phyloP scores from a whole-genome alignment of 2,797 vertebrate genomes.

The Orestias chungarensis region DNA sequence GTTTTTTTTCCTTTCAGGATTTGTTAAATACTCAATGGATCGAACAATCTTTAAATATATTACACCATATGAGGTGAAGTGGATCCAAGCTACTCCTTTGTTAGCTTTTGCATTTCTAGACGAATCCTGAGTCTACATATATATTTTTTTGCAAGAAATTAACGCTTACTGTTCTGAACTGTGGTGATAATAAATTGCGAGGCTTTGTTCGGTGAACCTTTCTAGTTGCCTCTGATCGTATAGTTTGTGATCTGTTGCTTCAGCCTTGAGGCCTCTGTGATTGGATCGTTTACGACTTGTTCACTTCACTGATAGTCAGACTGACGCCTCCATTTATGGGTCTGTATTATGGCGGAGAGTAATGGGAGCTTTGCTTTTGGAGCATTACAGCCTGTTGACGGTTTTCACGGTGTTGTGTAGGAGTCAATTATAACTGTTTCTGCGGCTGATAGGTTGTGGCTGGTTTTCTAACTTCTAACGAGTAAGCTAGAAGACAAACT shows the following conservation, averaged over 20 bases:
- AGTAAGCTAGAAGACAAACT: conserved; percentile 4
- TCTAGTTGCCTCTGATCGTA: conserved; percentile 21
- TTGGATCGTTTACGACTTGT: conserved; percentile 52
- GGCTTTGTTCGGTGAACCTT: conserved; percentile 28
- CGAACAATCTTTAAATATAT: conserved; percentile 33
- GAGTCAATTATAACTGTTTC: conserved; percentile 42
- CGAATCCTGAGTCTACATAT: conserved; percentile 25
- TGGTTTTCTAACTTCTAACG: conserved; percentile 45
- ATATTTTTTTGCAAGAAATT: conserved; percentile 40
- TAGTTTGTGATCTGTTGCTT: conserved; percentile 42
- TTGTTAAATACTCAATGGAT: conserved; percentile 13
- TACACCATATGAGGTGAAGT: too few species aligned
- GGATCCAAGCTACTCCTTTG: conserved; percentile 26
- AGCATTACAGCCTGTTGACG: conserved; percentile 39
- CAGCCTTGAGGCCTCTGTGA: conserved; percentile 38
- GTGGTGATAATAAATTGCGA: conserved; percentile 21
- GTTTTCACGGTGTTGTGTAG: conserved; percentile 21
- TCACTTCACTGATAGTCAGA: conserved; percentile 40
- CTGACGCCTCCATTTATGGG: conserved; percentile 47
- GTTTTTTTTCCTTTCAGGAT: conserved; percentile 29
- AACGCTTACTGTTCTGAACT: conserved; percentile 35
- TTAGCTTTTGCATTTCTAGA: conserved; percentile 39
- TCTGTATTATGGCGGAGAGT: conserved; percentile 33
- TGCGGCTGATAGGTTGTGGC: conserved; percentile 37
- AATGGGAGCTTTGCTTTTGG: conserved; percentile 41